These are phyloP conservation scores for Notechis scutatus DNA, from an alignment of 2,113 vertebrate genomes.

Conservation along the genomic window DNA sequence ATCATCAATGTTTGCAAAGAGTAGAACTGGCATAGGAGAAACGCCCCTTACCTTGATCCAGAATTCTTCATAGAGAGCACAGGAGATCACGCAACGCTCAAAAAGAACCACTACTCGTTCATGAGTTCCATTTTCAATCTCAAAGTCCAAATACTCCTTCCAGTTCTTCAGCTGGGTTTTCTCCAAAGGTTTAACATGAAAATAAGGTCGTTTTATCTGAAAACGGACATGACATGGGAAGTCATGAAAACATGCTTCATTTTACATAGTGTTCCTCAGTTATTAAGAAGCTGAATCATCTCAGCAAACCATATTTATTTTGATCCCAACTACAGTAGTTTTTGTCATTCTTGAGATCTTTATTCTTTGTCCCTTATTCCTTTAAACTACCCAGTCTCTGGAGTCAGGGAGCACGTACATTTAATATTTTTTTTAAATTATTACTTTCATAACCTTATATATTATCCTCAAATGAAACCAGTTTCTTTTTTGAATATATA, in stretches of 20 bases:
- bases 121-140: constrained; percentile 95
- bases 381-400: not conserved
- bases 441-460: not conserved
- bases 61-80: constrained; percentile 99
- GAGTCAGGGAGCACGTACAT: not conserved
- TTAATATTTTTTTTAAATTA: not conserved
- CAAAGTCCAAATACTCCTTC: constrained; percentile 99
- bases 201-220: constrained; percentile 97
- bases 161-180: constrained; percentile 98
- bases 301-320: not conserved
- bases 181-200: constrained; percentile 97
- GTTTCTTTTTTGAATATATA: not conserved
- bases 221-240: constrained; percentile 46
- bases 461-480: not conserved
- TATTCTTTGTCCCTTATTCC: not conserved
- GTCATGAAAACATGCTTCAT: not conserved
- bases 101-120: constrained; percentile 97
- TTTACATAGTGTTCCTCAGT: not conserved
- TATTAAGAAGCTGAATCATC: not conserved
- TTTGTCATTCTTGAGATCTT: not conserved
- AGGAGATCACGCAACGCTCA: constrained; percentile 98
- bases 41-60: constrained; percentile 92
- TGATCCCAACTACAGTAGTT: not conserved
- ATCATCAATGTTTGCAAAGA: constrained; percentile 82
- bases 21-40: constrained; percentile 50